Percentiles rank a stretch among this genome's conserved stretches.
Conservation (phyloP, 2,113 vertebrate species). For the Mellivora capensis region DNA sequence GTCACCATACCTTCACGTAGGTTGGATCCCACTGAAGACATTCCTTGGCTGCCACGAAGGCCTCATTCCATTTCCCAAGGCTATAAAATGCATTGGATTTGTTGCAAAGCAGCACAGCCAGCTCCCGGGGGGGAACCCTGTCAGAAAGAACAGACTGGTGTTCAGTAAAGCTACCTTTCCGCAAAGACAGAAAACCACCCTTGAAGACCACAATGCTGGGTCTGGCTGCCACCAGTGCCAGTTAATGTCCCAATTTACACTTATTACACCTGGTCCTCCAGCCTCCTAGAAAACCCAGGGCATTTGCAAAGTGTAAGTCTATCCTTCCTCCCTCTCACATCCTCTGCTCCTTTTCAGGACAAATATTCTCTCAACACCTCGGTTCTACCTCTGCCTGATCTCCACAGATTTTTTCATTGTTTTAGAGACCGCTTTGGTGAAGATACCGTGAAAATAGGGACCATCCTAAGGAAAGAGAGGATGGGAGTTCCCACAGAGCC, state of each 20-base stretch:
- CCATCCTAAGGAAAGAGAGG: not conserved
- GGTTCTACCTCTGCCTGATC: not conserved
- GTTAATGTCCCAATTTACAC: not conserved
- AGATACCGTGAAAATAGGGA: not conserved
- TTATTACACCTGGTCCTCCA: not conserved
- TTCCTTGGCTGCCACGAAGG: constrained; percentile 72
- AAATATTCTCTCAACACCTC: not conserved
- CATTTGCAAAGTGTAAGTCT: not conserved
- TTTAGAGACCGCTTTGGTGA: not conserved
- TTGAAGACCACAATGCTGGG: not conserved
- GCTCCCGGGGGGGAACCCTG: constrained; percentile 75
- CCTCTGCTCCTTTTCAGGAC: not conserved
- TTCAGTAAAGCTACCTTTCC: not conserved
- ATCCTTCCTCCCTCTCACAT: not conserved
- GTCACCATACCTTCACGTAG: constrained; percentile 82
- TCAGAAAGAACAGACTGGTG: not conserved
- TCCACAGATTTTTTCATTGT: not conserved
- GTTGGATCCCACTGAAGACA: constrained; percentile 76
- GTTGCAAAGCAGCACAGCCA: constrained; percentile 84
- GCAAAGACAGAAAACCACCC: not conserved
- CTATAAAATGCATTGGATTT: constrained; percentile 82
- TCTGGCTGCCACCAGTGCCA: not conserved
- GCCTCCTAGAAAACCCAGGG: not conserved
- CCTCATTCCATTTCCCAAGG: constrained; percentile 81
- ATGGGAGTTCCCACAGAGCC: not conserved